Evolutionary conservation across 2,888 invertebrate genomes (phyloP).

Genomic region (Pristionchus maxplancki): DNA sequence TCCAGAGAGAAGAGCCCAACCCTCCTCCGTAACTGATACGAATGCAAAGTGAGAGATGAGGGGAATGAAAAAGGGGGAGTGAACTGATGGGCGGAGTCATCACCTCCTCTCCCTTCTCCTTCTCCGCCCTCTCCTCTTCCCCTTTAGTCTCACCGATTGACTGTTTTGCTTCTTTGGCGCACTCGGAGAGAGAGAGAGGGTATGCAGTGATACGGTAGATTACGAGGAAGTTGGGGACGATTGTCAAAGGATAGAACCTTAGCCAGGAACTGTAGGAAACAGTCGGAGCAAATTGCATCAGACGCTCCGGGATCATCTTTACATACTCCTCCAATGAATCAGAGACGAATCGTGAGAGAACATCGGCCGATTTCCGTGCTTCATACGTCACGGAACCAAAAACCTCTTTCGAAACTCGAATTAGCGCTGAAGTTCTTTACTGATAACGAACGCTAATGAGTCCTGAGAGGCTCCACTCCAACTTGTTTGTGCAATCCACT

Average conservation of each 20-base stretch:
- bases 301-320: too few relatives aligned
- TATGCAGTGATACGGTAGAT: conserved; percentile 30
- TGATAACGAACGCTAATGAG: conserved; percentile 21
- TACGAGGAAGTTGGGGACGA: background rate
- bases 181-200: background rate
- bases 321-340: background rate
- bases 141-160: background rate
- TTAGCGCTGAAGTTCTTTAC: background rate
- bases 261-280: background rate
- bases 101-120: background rate
- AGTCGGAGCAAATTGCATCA: background rate
- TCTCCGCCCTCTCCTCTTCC: background rate
- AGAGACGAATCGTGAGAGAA: background rate
- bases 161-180: conserved; percentile 20
- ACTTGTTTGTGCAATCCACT: background rate
- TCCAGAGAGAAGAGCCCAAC: background rate
- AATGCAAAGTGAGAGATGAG: background rate
- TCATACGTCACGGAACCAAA: background rate
- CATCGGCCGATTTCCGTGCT: background rate
- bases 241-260: background rate
- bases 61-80: conserved; percentile 3
- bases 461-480: background rate
- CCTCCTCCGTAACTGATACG: background rate
- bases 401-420: background rate
- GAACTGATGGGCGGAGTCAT: conserved; percentile 41